Base-by-base conservation (phyloP, 2,888 invertebrate species). In the Koerneria pararmatus region DNA sequence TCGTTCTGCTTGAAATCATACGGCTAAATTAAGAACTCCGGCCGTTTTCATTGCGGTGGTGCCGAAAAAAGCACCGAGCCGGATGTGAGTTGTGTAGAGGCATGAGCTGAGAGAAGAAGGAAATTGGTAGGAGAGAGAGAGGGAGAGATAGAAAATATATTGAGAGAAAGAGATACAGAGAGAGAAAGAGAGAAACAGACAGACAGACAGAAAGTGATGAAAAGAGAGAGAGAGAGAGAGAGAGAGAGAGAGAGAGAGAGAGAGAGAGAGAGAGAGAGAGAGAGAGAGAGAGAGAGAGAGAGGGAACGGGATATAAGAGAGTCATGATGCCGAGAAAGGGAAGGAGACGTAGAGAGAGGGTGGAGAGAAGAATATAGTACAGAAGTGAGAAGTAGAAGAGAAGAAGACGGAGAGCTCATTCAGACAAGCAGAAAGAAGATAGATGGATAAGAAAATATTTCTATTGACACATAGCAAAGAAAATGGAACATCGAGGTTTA, bases 261-360 rank as follows among this genome's bases (percentile, higher is more conserved):
- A 5, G 8, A 51, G 51, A 22, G 5, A 51, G 8, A 27, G 51
- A 51, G 51, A 11, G 51, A 27, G 51, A 51, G 51, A 51, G 51
- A 22, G 51, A 27, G 22, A 51, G 51, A 51, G 51, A 22, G 58
- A 58, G 35, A 32, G 58, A 58, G 8, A 15, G 58, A 35, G 58
- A 35, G 58, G 22, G 37, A n/a, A n/a, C n/a, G n/a, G n/a, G n/a
- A n/a, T n/a, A n/a, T n/a, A n/a, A n/a, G 46, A 46, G 31, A 49
- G 29, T n/a, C n/a, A 29, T n/a, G 58, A 31, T 58, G 15, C 22
- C 24, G 8, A 19, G 8, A 35, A 22, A 29, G 61, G 29, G 1
- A 3, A 22, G n/a, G 11, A 48, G 48, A 24, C n/a, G 32, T 19
- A 19, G 29, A 46, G 27, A 22, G 32, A 15, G 53, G 8, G 11